Percentiles rank a stretch among this genome's conserved stretches.
These are phyloP conservation scores for Pararge aegeria DNA, from an alignment of 1,140 invertebrate genomes.

Conservation along the genomic window DNA sequence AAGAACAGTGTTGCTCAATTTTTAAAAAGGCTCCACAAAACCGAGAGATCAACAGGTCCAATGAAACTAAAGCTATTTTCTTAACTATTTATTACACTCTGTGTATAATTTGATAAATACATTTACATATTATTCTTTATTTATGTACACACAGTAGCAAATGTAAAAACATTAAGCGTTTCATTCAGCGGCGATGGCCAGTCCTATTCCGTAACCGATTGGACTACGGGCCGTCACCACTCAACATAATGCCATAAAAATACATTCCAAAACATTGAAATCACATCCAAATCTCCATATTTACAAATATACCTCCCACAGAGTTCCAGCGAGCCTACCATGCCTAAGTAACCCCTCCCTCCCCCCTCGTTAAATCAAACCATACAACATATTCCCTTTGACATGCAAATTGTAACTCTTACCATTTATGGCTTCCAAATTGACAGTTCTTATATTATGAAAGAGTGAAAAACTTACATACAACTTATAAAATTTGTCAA, in stretches of 20 bases:
- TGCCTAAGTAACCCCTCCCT: too few relatives aligned
- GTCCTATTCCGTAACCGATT: slow-evolving; percentile 6
- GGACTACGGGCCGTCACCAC: slow-evolving; percentile 3
- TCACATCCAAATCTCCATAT: slow-evolving; percentile 56
- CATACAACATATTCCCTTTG: neutral
- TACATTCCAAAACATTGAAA: slow-evolving; percentile 48
- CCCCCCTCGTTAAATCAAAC: too few relatives aligned
- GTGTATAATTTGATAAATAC: slow-evolving; percentile 76
- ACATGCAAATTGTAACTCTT: neutral
- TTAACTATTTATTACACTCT: slow-evolving; percentile 75
- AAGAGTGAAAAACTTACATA: too few relatives aligned
- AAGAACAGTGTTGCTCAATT: too few relatives aligned
- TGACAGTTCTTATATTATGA: too few relatives aligned
- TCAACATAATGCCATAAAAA: slow-evolving; percentile 23
- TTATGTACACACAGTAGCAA: slow-evolving; percentile 76
- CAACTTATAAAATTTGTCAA: too few relatives aligned
- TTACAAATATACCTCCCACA: slow-evolving; percentile 45
- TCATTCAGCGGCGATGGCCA: slow-evolving; percentile 4
- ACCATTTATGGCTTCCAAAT: neutral
- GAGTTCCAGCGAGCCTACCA: slow-evolving; percentile 8
- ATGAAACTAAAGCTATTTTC: slow-evolving; percentile 39
- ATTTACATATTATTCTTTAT: slow-evolving; percentile 58
- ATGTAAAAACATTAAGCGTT: slow-evolving; percentile 56
- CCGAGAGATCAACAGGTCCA: too few relatives aligned
- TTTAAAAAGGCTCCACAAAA: too few relatives aligned